A percentile compares a stretch with the other conserved stretches of the same genome.
These are phyloP conservation scores for Xiphydria camelus DNA, from an alignment of 2,888 invertebrate species.

Conservation along the genomic window DNA sequence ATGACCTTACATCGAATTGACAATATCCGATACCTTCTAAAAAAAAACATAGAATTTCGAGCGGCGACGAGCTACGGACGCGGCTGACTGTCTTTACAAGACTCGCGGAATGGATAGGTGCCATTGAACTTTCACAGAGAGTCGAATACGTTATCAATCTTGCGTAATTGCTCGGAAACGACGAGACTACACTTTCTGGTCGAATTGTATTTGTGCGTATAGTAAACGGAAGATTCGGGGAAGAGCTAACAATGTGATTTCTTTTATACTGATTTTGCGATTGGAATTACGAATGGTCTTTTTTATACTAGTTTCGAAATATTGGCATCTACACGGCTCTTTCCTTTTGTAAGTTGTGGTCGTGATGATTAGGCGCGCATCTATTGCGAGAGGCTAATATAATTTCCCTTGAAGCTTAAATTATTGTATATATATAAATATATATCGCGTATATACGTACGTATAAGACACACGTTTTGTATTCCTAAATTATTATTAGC, in stretches of 20 bases:
- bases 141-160: too few relatives aligned
- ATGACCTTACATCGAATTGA: too few relatives aligned
- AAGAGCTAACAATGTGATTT: constrained; percentile 5
- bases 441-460: constrained; percentile 5
- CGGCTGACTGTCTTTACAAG: too few relatives aligned
- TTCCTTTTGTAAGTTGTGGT: constrained; percentile 8
- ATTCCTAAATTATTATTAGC: constrained; percentile 8
- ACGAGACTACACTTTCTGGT: constrained; percentile 1
- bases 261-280: constrained; percentile 5
- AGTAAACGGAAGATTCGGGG: neutral
- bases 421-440: constrained; percentile 10
- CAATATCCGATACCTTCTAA: too few relatives aligned
- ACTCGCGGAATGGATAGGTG: too few relatives aligned
- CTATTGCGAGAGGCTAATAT: constrained; percentile 2
- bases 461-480: constrained; percentile 14
- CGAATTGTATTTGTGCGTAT: constrained; percentile 3
- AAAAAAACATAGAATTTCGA: too few relatives aligned
- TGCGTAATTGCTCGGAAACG: too few relatives aligned
- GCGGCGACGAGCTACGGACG: too few relatives aligned
- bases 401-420: constrained; percentile 7
- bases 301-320: constrained; percentile 10
- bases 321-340: neutral
- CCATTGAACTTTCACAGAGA: too few relatives aligned
- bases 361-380: constrained; percentile 3
- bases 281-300: constrained; percentile 8